Base-by-base conservation (phyloP, 2,113 vertebrate species). In the Plestiodon gilberti region DNA sequence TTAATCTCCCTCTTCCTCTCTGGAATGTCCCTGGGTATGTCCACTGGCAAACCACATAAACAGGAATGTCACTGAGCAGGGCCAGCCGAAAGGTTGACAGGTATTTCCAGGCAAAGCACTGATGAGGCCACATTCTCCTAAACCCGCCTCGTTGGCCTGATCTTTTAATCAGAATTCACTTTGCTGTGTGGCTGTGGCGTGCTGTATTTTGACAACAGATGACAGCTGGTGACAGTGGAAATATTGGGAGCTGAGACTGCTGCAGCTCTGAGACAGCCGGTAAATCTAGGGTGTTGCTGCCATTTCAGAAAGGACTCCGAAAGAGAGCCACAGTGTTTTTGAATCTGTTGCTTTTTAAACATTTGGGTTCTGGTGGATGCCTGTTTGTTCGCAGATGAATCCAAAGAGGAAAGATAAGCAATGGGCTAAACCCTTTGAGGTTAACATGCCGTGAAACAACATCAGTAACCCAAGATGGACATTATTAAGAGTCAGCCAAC, bases 141-240 rank as follows among this genome's bases (percentile, higher is more conserved):
- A 96, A 96, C 95, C 95, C 95, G 95, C 96, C 96, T 96, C 94
- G 94, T 96, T 96, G 95, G 94, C 94, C n/a, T 96, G 96, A 95
- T 96, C 95, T 95, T 96, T 95, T 95, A 91, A 96, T 95, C 94
- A 84, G 93, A 96, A 96, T 95, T 94, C 95, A 89, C 93, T 96
- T 88, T 89, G 93, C 89, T 93, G 89, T 43, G 15, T 86, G 90
- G 94, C 93, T 93, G 65, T 35, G 91, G 89, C 93, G 86, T 87
- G 69, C 88, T 91, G 87, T 90, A 93, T 90, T 78, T 89, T 96
- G 95, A 96, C 96, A 96, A 93, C 89, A 61, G 90, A 92, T 96
- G 95, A 97, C 95, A 96, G 94, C 89, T 91, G 93, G 82, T 94
- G 95, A 96, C 94, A 96, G 96, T 86, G 20, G 94, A 95, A 93